Evolutionary conservation across 2,888 invertebrate genomes (phyloP).

Genomic region (Sesia bembeciformis): DNA sequence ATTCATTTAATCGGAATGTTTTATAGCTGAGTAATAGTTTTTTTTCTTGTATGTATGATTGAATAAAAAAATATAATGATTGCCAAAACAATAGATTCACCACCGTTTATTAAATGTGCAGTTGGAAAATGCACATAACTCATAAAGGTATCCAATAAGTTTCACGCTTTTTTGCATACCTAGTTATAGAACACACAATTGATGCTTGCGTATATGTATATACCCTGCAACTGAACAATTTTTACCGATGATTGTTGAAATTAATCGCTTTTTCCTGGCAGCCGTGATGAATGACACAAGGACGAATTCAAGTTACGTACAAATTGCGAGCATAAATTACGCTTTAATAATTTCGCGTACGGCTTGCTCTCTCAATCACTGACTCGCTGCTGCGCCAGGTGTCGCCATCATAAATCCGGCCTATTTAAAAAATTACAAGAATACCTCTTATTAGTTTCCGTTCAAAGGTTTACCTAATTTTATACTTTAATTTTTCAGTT

Average conservation of each 20-base stretch:
- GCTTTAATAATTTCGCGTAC: constrained; percentile 68
- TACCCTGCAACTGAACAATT: constrained; percentile 28
- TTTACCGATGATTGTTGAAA: constrained; percentile 57
- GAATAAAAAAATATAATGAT: too few relatives aligned
- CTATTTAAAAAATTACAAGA: constrained; percentile 51
- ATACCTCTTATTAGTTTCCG: constrained; percentile 6
- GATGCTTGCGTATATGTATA: neutral
- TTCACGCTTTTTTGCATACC: too few relatives aligned
- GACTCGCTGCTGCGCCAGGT: constrained; percentile 43
- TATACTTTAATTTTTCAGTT: too few relatives aligned
- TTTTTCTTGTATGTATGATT: too few relatives aligned
- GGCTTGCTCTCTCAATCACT: constrained; percentile 49
- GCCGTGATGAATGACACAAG: constrained; percentile 65
- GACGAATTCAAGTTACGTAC: constrained; percentile 66
- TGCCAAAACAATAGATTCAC: too few relatives aligned
- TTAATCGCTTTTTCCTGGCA: constrained; percentile 43
- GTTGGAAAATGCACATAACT: too few relatives aligned
- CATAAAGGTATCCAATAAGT: too few relatives aligned
- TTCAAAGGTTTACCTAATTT: too few relatives aligned
- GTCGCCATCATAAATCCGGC: constrained; percentile 52
- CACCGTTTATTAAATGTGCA: too few relatives aligned
- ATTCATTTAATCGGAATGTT: too few relatives aligned
- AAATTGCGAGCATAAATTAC: constrained; percentile 72
- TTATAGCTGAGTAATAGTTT: too few relatives aligned
- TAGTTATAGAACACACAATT: too few relatives aligned